Evolutionary conservation across 1,140 invertebrate genomes (phyloP), one percentile per base, ranked within the genome.

Genomic region (Leptinotarsa undecemlineata): DNA sequence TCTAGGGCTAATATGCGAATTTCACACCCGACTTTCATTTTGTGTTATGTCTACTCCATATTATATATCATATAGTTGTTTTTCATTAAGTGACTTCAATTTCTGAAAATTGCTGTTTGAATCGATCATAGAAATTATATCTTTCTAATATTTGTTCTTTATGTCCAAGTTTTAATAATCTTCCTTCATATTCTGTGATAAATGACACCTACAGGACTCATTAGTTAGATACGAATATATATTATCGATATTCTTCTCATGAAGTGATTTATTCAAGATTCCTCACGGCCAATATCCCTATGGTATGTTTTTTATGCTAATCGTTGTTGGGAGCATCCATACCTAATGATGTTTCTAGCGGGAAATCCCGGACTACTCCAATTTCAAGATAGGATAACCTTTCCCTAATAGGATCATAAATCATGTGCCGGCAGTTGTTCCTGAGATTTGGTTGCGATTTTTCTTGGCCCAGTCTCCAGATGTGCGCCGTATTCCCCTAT

Each of bases 391-490:
- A 68, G 66, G 33, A 15, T 68, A 68, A 42, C 66, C 66, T 68
- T 68, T 68, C 66, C 66, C 66, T 47, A 68, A 68, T 68, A 68
- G 23, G 66, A 47, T 68, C 14, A 68, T 68, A 68, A 68, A 68
- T 68, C 66, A 68, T 42, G 66, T 14, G 33, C 66, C 42, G 42
- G 33, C 66, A 68, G 66, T 68, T 68, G 66, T 68, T 68, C 33
- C 66, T 68, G 66, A 68, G 66, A 68, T 68, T 68, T 68, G 66
- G 66, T 68, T 68, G 33, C 66, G 42, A 19, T 68, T 68, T 68
- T 68, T 68, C 51, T 57, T 57, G 51, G 51, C 51, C n/a, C 6
- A 19, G 17, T 57, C n/a, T 57, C 51, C 51, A 57, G 51, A 57
- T 57, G 51, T n/a, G 51, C 51, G 51, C 15, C 51, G 51, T n/a